Evolutionary conservation across 1,140 invertebrate genomes (phyloP), one percentile per base, ranked within the genome.

Genomic region (Lucilia cuprina): DNA sequence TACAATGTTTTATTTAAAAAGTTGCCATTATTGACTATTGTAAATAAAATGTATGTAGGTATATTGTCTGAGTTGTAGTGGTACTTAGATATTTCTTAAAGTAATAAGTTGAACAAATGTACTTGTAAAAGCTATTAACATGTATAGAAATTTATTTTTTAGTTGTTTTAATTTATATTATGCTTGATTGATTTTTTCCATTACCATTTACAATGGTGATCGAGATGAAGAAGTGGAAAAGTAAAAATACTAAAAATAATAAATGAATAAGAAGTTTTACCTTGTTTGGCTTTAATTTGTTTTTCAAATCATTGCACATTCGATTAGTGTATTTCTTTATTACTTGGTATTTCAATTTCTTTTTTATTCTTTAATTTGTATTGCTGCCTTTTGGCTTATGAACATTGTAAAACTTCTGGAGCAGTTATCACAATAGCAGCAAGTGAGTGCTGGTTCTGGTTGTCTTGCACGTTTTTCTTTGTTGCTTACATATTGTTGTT

Each of bases 261-360:
- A 70, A 70, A 70, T 70, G 65, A 70, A 70, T 60, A 9, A 19
- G 17, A 55, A 55, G 65, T 70, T 70, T 70, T 70, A 70, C 65
- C 65, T 70, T 70, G 65, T 70, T 70, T 70, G 65, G 4, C n/a
- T 70, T 70, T 21, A 70, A 70, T 70, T 70, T 25, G 65, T 70
- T 70, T 60, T 70, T 70, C 65, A 21, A 21, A 70, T n/a, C 65
- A 70, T 70, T 70, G 65, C n/a, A 70, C 65, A 70, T 70, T 70
- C 65, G 65, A 70, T 70, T 70, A 70, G 65, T 60, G n/a, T n/a
- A n/a, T 60, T 60, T 60, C 55, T 60, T 60, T 60, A 41, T 41
- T 60, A 60, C 14, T 60, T 60, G 14, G 0, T 60, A 60, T 60
- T 60, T 60, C 7, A 12, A n/a, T 14, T 60, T n/a, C 0, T 2